A percentile compares a stretch with the other conserved stretches of the same genome.
phyloP scores from a whole-genome alignment of 2,113 vertebrate genomes.

The Tachysurus vachellii region DNA sequence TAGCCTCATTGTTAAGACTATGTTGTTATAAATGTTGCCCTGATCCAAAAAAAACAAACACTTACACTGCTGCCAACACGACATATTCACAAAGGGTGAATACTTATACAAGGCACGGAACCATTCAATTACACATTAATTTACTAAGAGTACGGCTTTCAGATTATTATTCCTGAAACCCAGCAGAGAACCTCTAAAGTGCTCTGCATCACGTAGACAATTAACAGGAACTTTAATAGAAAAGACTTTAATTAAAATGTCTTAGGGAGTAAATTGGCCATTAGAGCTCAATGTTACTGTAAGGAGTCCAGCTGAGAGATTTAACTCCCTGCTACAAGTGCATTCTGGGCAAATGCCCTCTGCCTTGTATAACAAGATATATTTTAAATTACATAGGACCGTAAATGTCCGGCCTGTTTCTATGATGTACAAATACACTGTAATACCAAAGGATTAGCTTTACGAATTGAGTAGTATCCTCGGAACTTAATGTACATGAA shows the following conservation, averaged over 20 bases:
- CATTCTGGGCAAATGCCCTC: background rate
- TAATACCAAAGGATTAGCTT: too few relatives aligned
- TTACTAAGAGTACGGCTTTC: background rate
- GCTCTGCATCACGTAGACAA: background rate
- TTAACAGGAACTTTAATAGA: slow-evolving; percentile 25
- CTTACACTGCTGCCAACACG: background rate
- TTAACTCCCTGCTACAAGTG: slow-evolving; percentile 17
- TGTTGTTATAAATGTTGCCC: too few relatives aligned
- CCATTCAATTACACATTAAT: background rate
- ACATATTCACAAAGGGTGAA: too few relatives aligned
- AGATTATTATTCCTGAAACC: background rate
- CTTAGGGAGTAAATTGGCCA: slow-evolving; percentile 17
- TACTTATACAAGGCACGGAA: background rate
- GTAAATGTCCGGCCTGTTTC: background rate
- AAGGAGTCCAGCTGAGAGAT: slow-evolving; percentile 30
- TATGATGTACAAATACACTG: background rate
- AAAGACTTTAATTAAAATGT: slow-evolving; percentile 31
- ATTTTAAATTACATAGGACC: background rate
- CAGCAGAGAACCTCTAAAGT: background rate
- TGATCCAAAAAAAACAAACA: too few relatives aligned
- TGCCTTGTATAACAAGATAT: background rate
- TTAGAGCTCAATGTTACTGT: slow-evolving; percentile 26
- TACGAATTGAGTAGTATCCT: background rate
- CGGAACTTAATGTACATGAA: background rate
- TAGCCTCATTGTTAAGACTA: too few relatives aligned